A percentile compares a stretch with the other conserved stretches of the same genome.
Evolutionary conservation across 1,140 invertebrate genomes (phyloP).

Genomic region (Sminthurinus signatus): DNA sequence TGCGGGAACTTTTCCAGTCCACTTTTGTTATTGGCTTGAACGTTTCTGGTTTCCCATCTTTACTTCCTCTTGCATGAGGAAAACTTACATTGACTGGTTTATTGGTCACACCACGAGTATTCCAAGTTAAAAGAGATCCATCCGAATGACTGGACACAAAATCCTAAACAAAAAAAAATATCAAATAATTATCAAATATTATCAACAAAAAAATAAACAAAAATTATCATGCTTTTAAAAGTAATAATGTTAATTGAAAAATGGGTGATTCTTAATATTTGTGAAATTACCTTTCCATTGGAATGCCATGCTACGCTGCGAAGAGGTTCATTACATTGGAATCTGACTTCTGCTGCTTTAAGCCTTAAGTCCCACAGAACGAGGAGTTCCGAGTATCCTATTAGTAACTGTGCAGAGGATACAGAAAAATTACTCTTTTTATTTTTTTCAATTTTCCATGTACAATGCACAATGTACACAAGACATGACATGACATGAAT

Average conservation of each 20-base stretch:
- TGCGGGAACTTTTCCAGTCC: conserved; percentile 84
- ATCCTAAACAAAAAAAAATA: too few relatives aligned
- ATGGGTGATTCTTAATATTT: too few relatives aligned
- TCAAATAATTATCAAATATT: too few relatives aligned
- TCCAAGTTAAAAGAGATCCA: conserved; percentile 91
- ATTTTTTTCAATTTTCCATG: too few relatives aligned
- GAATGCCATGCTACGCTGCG: conserved; percentile 90
- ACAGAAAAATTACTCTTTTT: too few relatives aligned
- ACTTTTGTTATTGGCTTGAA: conserved; percentile 91
- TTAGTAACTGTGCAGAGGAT: conserved; percentile 66
- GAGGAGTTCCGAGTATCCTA: conserved; percentile 89
- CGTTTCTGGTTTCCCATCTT: conserved; percentile 76
- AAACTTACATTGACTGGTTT: conserved; percentile 75
- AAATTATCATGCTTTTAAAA: too few relatives aligned
- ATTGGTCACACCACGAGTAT: conserved; percentile 56
- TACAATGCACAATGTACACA: too few relatives aligned
- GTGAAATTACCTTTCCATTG: conserved; percentile 71
- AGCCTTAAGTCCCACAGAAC: conserved; percentile 92
- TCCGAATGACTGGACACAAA: conserved; percentile 95
- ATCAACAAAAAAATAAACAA: too few relatives aligned
- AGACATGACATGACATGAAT: too few relatives aligned
- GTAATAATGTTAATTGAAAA: too few relatives aligned
- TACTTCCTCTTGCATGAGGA: conserved; percentile 86
- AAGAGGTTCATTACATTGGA: conserved; percentile 68
- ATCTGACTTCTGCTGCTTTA: conserved; percentile 72